phyloP scores from a whole-genome alignment of 2,888 invertebrate species.

The Pedicia rivosa region DNA sequence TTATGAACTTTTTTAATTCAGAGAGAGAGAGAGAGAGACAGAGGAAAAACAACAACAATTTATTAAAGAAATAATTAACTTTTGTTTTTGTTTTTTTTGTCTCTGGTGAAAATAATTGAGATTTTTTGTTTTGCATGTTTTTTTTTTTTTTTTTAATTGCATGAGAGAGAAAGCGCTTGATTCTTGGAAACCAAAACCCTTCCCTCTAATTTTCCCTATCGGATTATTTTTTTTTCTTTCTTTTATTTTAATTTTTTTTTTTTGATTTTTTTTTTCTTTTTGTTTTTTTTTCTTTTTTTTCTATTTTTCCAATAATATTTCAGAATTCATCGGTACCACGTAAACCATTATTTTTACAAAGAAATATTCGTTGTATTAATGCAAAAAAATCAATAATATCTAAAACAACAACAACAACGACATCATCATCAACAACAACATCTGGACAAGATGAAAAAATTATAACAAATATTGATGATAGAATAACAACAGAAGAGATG shows the following conservation, averaged over 20 bases:
- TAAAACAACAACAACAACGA: slow-evolving; percentile 20
- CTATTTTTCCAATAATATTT: slow-evolving; percentile 8
- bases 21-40: too few species aligned
- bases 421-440: slow-evolving; percentile 2
- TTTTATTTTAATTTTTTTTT: slow-evolving; percentile 9
- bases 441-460: neutral
- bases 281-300: slow-evolving; percentile 3
- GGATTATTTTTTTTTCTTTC: slow-evolving; percentile 11
- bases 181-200: too few species aligned
- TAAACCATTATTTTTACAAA: slow-evolving; percentile 37
- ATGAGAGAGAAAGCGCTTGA: too few species aligned
- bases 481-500: neutral
- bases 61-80: neutral
- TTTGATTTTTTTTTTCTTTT: slow-evolving; percentile 1
- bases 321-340: too few species aligned
- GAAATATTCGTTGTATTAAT: slow-evolving; percentile 31
- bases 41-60: too few species aligned
- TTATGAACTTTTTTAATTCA: too few species aligned
- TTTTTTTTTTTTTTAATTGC: neutral
- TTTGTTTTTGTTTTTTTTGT: neutral
- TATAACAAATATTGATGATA: neutral
- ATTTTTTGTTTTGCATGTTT: neutral
- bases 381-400: slow-evolving; percentile 29
- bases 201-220: too few species aligned
- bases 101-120: neutral